Conservation (phyloP, 2,888 invertebrate species). For the Bombyx huttoni region DNA sequence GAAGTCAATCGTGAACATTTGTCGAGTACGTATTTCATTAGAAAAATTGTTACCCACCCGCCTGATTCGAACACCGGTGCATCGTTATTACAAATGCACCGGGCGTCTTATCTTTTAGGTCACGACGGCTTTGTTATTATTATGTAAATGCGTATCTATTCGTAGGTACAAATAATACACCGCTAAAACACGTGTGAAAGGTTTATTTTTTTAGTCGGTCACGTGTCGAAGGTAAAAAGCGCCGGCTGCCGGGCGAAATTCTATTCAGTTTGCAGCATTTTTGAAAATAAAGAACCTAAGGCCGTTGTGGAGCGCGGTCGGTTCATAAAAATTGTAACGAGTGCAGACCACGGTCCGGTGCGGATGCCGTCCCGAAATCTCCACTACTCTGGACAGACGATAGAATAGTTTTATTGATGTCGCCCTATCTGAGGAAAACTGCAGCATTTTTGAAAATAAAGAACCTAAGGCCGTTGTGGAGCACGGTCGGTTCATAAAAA, state of each 20-base stretch:
- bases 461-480: conserved; percentile 23
- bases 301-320: conserved; percentile 23
- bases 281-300: conserved; percentile 30
- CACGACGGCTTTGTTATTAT: no score
- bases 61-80: no score
- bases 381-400: conserved; percentile 14
- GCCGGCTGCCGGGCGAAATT: conserved; percentile 38
- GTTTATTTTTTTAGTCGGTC: conserved; percentile 37
- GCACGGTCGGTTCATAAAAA: conserved; percentile 51
- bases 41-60: no score
- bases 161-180: neutral
- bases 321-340: conserved; percentile 57
- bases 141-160: no score
- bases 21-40: no score
- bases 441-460: conserved; percentile 28
- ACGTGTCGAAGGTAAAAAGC: conserved; percentile 42
- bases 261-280: conserved; percentile 21
- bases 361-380: conserved; percentile 34
- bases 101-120: no score
- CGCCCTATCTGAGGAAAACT: neutral
- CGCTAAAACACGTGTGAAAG: conserved; percentile 22
- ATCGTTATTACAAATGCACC: no score
- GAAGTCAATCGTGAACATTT: no score
- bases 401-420: neutral
- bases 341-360: conserved; percentile 20